Conservation (phyloP, 2,888 invertebrate species). For the Scrobipalpa atriplicella region DNA sequence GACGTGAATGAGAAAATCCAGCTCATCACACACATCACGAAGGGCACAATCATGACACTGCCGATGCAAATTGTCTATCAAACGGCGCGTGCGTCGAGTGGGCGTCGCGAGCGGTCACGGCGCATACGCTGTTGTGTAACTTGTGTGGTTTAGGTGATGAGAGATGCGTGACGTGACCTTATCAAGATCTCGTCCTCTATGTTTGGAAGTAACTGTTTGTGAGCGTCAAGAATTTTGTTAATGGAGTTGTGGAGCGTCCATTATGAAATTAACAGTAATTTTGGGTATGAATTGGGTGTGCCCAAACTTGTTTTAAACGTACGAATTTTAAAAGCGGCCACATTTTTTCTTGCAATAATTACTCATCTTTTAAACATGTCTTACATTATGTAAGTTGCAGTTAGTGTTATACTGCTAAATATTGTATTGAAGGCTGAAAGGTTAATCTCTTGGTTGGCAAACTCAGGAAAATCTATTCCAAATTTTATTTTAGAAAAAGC, state of each 20-base stretch:
- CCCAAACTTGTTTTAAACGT: neutral
- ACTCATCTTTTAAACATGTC: too few relatives aligned
- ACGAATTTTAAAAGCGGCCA: too few relatives aligned
- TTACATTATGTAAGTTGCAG: too few relatives aligned
- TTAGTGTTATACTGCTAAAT: too few relatives aligned
- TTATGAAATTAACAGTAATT: slow-evolving; percentile 6
- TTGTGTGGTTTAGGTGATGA: slow-evolving; percentile 33
- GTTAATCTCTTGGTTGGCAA: too few relatives aligned
- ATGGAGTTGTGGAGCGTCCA: neutral
- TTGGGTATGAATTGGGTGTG: neutral
- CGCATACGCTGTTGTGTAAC: slow-evolving; percentile 47
- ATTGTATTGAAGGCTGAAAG: too few relatives aligned
- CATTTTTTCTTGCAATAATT: too few relatives aligned
- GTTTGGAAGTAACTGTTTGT: slow-evolving; percentile 11
- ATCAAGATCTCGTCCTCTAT: slow-evolving; percentile 5
- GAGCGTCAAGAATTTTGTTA: slow-evolving; percentile 2
- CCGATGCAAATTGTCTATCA: slow-evolving; percentile 49
- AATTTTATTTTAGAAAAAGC: too few relatives aligned
- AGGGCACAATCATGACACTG: slow-evolving; percentile 21
- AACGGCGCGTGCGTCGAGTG: slow-evolving; percentile 50
- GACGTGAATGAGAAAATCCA: neutral
- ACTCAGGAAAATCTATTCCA: too few relatives aligned
- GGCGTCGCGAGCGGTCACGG: slow-evolving; percentile 50
- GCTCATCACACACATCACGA: slow-evolving; percentile 19
- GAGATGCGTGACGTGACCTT: slow-evolving; percentile 24